Evolutionary conservation across 2,888 invertebrate genomes (phyloP).

Genomic region (Gymnosoma rotundatum): DNA sequence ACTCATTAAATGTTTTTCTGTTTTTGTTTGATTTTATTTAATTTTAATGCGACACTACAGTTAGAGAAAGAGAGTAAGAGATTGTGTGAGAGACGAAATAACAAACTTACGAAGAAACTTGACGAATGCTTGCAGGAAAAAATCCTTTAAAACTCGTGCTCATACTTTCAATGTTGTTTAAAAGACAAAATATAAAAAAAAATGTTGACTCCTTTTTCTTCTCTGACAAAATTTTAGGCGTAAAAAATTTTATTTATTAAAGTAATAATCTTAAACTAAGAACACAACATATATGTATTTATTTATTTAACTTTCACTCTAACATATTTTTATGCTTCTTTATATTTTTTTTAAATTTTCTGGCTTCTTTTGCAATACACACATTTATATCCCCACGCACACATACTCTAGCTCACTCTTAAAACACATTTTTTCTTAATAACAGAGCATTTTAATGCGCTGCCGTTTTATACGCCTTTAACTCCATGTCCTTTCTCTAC

Average conservation of each 20-base stretch:
- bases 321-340: conserved; percentile 9
- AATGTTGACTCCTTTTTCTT: conserved; percentile 65
- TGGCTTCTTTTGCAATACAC: conserved; percentile 37
- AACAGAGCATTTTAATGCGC: conserved; percentile 47
- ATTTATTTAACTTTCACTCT: background rate
- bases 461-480: conserved; percentile 19
- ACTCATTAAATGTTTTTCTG: conserved; percentile 9
- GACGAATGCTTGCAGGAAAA: conserved; percentile 59
- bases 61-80: conserved; percentile 10
- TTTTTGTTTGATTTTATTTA: conserved; percentile 7
- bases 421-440: background rate
- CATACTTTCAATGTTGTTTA: conserved; percentile 65
- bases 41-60: background rate
- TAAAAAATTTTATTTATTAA: conserved; percentile 9
- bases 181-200: conserved; percentile 52
- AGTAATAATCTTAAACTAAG: background rate
- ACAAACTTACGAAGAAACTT: conserved; percentile 48
- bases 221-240: conserved; percentile 9
- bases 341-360: conserved; percentile 16
- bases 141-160: conserved; percentile 69
- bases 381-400: background rate
- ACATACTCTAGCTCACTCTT: background rate
- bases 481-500: conserved; percentile 63
- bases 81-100: conserved; percentile 9
- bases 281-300: background rate